Base-by-base conservation (phyloP, 1,140 invertebrate species). In the Neodiprion pinetum region DNA sequence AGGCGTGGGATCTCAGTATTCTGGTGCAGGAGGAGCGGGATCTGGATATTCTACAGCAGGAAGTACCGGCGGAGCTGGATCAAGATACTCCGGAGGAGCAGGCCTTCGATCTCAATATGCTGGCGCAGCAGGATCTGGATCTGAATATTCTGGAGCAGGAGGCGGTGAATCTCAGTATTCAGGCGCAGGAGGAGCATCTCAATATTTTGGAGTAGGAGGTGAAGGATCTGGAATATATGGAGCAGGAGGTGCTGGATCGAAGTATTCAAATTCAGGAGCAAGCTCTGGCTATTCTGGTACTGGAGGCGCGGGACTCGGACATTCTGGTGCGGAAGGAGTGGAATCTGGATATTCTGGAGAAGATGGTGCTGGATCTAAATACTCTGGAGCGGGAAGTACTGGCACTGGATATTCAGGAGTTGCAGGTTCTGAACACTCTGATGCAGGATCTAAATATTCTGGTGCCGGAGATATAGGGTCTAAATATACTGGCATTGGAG, bases 191-290 rank as follows among this genome's bases (percentile, higher is more conserved):
- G 70, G 21, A n/a, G 70, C 40, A 11, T 12, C 11, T 21, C 2
- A 9, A 61, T 17, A 61, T 61, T 61, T 9, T 61, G 78, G 74
- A 69, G 67, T 72, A 40, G 72, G 50, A 17, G 69, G 68, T 40
- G 11, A 67, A n/a, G 72, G 66, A 23, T 12, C 53, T 61, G 76
- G 76, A 70, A 65, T 49, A 7, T 49, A 70, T 48, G 65, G 74
- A 23, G 48, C 9, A 74, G 67, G 67, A 70, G 40, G 23, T 28
- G 28, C 17, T 72, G 67, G 65, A 68, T 48, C 71, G 12, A 21
- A 47, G 17, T 12, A 49, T n/a, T 65, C 14, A 28, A 75, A 66
- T 49, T 49, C 48, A 53, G 69, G 14, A 48, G 21, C 72, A 17
- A 66, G 77, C 66, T 67, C 48, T 17, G 61, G 23, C 4, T 67